Evolutionary conservation across 2,888 invertebrate genomes (phyloP).

Genomic region (Volucella inflata): DNA sequence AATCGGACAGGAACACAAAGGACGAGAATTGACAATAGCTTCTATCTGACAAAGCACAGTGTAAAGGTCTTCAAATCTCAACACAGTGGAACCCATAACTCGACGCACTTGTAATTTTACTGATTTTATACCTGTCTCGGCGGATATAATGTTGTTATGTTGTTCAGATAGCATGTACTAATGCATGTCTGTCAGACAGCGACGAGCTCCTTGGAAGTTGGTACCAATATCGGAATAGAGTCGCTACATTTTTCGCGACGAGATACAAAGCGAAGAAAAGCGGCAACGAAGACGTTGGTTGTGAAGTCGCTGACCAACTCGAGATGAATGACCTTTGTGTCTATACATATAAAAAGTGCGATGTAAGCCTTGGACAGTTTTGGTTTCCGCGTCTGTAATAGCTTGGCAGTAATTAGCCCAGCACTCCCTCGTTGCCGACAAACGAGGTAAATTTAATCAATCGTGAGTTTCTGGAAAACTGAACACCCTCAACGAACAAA

Average conservation of each 20-base stretch:
- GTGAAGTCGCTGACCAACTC: slow-evolving; percentile 10
- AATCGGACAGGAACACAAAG: not conserved
- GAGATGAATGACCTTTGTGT: slow-evolving; percentile 2
- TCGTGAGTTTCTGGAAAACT: not conserved
- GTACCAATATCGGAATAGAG: not conserved
- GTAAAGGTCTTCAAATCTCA: not conserved
- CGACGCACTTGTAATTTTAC: not conserved
- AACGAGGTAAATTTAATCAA: not conserved
- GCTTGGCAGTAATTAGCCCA: not conserved
- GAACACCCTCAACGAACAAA: no score
- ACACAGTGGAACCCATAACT: not conserved
- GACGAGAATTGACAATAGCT: not conserved
- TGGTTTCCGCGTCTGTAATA: not conserved
- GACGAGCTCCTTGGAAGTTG: no score
- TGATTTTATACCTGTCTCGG: not conserved
- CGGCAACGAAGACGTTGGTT: slow-evolving; percentile 4
- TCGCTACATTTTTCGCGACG: slow-evolving; percentile 2
- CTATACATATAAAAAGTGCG: not conserved
- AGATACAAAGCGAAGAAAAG: not conserved
- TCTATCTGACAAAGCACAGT: not conserved
- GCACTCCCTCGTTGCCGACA: not conserved
- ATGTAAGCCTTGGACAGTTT: not conserved
- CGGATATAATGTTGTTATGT: not conserved
- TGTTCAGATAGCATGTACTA: not conserved
- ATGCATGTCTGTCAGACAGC: no score